Percentiles rank a stretch among this genome's conserved stretches.
Evolutionary conservation across 2,797 vertebrate species (phyloP).

Genomic region (Rhodeus uyekii): DNA sequence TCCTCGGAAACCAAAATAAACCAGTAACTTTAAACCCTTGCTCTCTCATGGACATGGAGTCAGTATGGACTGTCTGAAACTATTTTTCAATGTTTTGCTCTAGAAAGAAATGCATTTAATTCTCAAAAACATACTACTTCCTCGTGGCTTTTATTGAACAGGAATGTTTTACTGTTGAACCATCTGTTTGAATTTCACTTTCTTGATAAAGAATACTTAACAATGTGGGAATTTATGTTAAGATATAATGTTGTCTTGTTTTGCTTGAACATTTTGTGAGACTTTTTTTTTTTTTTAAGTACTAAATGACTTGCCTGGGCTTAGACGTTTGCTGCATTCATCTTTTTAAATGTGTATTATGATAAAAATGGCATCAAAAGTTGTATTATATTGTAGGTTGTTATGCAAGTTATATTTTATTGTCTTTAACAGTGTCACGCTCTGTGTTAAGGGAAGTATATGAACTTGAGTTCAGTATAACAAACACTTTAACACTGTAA

Average conservation of each 20-base stretch:
- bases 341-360: not conserved
- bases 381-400: not conserved
- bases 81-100: not conserved
- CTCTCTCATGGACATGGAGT: not conserved
- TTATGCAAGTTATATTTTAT: not conserved
- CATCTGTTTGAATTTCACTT: not conserved
- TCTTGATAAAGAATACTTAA: not conserved
- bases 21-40: not conserved
- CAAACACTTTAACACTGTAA: not conserved
- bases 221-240: not conserved
- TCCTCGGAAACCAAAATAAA: constrained; percentile 12
- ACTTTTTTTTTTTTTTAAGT: not conserved
- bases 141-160: not conserved
- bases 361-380: not conserved
- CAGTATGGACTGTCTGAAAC: not conserved
- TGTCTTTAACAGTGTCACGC: not conserved
- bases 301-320: not conserved
- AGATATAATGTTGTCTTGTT: not conserved
- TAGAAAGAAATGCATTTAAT: not conserved
- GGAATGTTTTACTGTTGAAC: not conserved
- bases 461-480: not conserved
- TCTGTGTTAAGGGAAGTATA: not conserved
- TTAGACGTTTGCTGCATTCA: not conserved
- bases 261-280: not conserved
- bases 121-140: not conserved